phyloP scores from a whole-genome alignment of 1,140 invertebrate genomes.

The Ganaspis sp. region DNA sequence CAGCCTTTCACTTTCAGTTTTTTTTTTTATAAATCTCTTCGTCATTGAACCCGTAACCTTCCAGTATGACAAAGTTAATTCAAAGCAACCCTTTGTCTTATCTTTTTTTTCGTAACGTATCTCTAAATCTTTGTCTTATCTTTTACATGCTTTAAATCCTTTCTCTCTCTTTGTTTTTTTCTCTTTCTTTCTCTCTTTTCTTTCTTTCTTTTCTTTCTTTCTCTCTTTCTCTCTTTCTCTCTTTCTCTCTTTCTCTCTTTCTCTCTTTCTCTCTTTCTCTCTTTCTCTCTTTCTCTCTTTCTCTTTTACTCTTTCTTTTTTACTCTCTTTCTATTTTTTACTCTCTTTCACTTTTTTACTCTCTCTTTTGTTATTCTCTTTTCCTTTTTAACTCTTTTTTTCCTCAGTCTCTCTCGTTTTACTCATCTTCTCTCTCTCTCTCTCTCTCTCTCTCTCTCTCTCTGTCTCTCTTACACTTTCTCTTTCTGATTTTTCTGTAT shows the following conservation, averaged over 20 bases:
- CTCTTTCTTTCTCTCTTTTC: constrained; percentile 45
- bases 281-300: constrained; percentile 30
- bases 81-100: constrained; percentile 16
- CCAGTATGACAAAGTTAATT: background rate
- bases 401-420: background rate
- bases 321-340: too few species aligned
- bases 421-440: constrained; percentile 10
- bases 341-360: constrained; percentile 30
- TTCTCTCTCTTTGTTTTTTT: constrained; percentile 29
- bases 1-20: constrained; percentile 41
- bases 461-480: background rate
- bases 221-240: constrained; percentile 8
- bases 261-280: constrained; percentile 2
- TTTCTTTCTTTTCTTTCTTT: constrained; percentile 24
- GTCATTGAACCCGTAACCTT: constrained; percentile 34
- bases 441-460: background rate
- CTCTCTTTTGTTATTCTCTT: constrained; percentile 28
- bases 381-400: constrained; percentile 45
- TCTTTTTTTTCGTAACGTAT: background rate
- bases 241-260: background rate
- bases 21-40: constrained; percentile 40
- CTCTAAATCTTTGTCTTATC: background rate
- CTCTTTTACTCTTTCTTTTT: too few species aligned
- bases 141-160: constrained; percentile 23
- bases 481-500: too few species aligned